Base-by-base conservation (phyloP, 1,140 invertebrate species). In the Drosophila azteca region DNA sequence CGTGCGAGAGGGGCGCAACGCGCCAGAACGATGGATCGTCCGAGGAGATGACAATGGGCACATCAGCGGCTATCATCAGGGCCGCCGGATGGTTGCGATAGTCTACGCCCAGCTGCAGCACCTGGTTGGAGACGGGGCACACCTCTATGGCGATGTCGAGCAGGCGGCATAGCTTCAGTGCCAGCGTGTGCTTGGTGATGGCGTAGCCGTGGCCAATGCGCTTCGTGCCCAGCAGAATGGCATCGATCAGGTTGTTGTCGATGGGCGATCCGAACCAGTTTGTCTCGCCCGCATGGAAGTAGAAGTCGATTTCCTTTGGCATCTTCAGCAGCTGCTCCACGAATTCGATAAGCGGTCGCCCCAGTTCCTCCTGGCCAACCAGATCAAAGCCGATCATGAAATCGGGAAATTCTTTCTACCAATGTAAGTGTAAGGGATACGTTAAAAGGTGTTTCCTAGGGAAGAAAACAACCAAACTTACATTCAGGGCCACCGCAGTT, bases 211-310 rank as follows among this genome's bases (percentile, higher is more conserved):
- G 92, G 0, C 95, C 95, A 65, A 96, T 94, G 2, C 96, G 92
- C 49, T 94, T 94, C 0, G 95, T 93, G 52, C 95, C 95, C n/a
- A 97, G 90, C 11, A 96, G 87, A 22, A 97, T 92, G n/a, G 96
- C 96, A 88, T 97, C 96, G 13, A 96, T 89, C 3, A 97, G 79
- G 91, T 97, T 97, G 46, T 95, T 93, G 89, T 95, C 95, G 0
- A 93, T 93, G 2, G 88, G 69, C 0, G 92, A 90, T 6, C 95
- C 95, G 53, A 93, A 94, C 95, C 95, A 95, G 92, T 96, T 94
- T 0, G 96, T 97, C 92, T 97, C 96, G 15, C 96, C 96, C 0
- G 96, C 95, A 81, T 97, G 96, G 73, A 96, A 97, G 82, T 96
- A 97, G 69, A 94, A 95, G 8, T 94, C 92, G 0, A 96, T 92